These are phyloP conservation scores for Toxostoma redivivum DNA, from an alignment of 2,113 vertebrate genomes.

Conservation along the genomic window DNA sequence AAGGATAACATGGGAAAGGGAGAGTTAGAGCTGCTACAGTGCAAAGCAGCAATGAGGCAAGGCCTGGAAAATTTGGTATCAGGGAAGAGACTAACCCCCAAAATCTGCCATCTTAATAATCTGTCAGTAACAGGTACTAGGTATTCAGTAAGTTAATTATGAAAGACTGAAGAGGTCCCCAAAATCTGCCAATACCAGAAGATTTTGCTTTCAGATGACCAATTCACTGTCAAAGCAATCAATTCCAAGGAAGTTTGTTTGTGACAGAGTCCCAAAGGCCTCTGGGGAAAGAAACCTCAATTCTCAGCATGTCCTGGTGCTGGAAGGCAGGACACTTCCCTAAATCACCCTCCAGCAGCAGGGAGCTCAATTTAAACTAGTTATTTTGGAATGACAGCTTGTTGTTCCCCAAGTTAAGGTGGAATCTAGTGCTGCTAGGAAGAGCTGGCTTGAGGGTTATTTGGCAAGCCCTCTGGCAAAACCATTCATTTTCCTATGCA, in stretches of 20 bases:
- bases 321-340: too few relatives aligned
- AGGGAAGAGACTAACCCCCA: background rate
- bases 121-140: background rate
- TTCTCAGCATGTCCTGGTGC: rapidly evolving
- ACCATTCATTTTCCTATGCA: background rate
- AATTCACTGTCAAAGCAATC: background rate
- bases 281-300: background rate
- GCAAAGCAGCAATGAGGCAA: background rate
- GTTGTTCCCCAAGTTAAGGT: rapidly evolving
- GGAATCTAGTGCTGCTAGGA: background rate
- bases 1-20: rapidly evolving
- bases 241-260: background rate
- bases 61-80: rapidly evolving
- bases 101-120: background rate
- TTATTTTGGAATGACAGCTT: background rate
- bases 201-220: rapidly evolving
- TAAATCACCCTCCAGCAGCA: background rate
- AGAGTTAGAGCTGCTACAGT: background rate
- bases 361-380: rapidly evolving
- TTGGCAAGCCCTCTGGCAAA: background rate
- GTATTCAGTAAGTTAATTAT: background rate
- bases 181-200: rapidly evolving
- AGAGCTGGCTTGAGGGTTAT: background rate
- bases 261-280: background rate
- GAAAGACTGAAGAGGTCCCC: background rate